phyloP scores from a whole-genome alignment of 2,888 invertebrate genomes.

The Xiphydria camelus region DNA sequence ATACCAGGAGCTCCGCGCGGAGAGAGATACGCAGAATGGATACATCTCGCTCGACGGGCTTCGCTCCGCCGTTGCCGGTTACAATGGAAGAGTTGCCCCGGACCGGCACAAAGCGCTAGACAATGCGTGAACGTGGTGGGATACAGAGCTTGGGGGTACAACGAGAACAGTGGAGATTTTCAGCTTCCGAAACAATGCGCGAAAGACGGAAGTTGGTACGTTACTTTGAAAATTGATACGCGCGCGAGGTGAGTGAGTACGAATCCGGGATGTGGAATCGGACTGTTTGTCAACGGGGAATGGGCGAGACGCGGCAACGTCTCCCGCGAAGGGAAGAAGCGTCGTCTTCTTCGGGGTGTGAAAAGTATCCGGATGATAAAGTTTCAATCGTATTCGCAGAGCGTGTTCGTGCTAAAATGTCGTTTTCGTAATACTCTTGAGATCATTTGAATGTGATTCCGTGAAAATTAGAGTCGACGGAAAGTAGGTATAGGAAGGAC shows the following conservation, averaged over 20 bases:
- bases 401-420: too few species aligned
- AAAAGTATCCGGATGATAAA: too few species aligned
- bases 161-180: conserved; percentile 20
- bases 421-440: too few species aligned
- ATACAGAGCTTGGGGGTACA: conserved; percentile 23
- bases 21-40: neutral
- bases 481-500: too few species aligned
- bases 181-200: conserved; percentile 25
- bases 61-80: neutral
- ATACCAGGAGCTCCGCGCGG: neutral
- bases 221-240: too few species aligned
- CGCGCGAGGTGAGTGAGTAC: too few species aligned
- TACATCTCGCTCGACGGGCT: conserved; percentile 11
- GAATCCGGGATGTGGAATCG: too few species aligned
- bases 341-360: too few species aligned
- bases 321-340: neutral
- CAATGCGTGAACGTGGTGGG: conserved; percentile 34
- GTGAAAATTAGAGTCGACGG: too few species aligned
- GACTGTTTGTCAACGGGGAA: neutral
- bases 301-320: conserved; percentile 1
- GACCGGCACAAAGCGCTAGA: conserved; percentile 16
- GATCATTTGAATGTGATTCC: too few species aligned
- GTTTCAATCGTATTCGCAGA: too few species aligned
- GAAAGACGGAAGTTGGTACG: too few species aligned
- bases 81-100: conserved; percentile 23